Evolutionary conservation across 2,888 invertebrate genomes (phyloP), one percentile per base, ranked within the genome.

Genomic region (Phrixothrix hirtus): DNA sequence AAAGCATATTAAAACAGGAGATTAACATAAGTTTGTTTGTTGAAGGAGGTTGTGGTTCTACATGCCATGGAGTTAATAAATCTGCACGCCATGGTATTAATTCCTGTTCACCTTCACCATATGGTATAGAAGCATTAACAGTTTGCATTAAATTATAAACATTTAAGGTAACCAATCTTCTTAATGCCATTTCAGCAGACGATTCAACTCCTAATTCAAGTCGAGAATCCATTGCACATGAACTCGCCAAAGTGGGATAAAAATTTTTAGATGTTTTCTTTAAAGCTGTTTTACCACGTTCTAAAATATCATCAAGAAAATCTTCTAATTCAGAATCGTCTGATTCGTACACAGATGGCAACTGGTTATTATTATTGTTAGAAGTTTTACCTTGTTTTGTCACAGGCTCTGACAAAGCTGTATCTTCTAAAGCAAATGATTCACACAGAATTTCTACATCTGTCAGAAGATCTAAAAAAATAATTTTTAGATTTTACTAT

Each of bases 251-350:
- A 29, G 42, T 57, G 1, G 61, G 50, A 45, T 57, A 57, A 2
- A 57, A 38, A 7, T 47, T 59, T 51, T 60, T 65, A 10, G 53
- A 54, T 7, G 59, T 51, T 42, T 67, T 68, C 31, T 67, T 65
- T 12, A 85, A 78, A 54, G 83, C 78, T 48, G 80, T 82, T 58
- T 79, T 79, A 2, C 81, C 81, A 32, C 82, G 77, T 66, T 85
- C 85, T 6, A 84, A 73, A 57, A 85, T 81, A 61, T 85, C 85
- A 58, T 88, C 89, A 0, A 89, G 75, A 54, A 88, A 84, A 61
- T 89, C 90, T 66, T 91, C 91, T 1, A 88, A 79, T 63, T 91
- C 91, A 0, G 89, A 89, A 66, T 91, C 91, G 56, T 91, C 91
- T 0, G 88, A 89, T 69, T 91, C 91, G 25, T 86, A 83, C 9